phyloP scores from a whole-genome alignment of 2,797 vertebrate genomes.

The Gymnocypris eckloni region DNA sequence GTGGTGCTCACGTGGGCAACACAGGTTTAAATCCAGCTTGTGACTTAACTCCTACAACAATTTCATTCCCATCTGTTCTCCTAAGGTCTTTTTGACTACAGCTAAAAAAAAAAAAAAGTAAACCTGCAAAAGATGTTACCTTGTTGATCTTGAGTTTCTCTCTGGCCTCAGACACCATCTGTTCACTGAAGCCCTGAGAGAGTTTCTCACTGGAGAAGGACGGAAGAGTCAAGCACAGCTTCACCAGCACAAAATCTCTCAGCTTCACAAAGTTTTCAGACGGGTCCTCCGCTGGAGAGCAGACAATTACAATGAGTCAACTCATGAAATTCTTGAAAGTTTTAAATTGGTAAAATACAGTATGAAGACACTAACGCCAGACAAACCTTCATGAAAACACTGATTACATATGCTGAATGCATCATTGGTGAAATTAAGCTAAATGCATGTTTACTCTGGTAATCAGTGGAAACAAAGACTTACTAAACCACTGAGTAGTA shows the following conservation, averaged over 20 bases:
- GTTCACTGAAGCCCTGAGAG: slow-evolving; percentile 88
- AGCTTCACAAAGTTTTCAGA: slow-evolving; percentile 96
- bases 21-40: neutral
- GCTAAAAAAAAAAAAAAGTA: no score
- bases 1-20: neutral
- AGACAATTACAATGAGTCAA: neutral
- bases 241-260: slow-evolving; percentile 93
- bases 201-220: slow-evolving; percentile 90
- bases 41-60: neutral
- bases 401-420: neutral
- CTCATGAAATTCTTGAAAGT: neutral
- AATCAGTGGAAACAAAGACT: neutral
- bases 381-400: neutral
- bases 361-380: neutral
- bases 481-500: neutral
- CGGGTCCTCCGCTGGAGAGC: slow-evolving; percentile 90
- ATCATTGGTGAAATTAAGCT: neutral
- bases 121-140: slow-evolving; percentile 71
- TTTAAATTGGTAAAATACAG: slow-evolving; percentile 7
- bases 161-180: slow-evolving; percentile 90
- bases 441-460: slow-evolving; percentile 1
- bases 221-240: slow-evolving; percentile 89
- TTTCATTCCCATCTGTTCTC: neutral
- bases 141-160: slow-evolving; percentile 98
- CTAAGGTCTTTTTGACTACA: neutral